Percentiles rank a stretch among this genome's conserved stretches.
Conservation (phyloP, 2,888 invertebrate species). For the Oscheius sp. region DNA sequence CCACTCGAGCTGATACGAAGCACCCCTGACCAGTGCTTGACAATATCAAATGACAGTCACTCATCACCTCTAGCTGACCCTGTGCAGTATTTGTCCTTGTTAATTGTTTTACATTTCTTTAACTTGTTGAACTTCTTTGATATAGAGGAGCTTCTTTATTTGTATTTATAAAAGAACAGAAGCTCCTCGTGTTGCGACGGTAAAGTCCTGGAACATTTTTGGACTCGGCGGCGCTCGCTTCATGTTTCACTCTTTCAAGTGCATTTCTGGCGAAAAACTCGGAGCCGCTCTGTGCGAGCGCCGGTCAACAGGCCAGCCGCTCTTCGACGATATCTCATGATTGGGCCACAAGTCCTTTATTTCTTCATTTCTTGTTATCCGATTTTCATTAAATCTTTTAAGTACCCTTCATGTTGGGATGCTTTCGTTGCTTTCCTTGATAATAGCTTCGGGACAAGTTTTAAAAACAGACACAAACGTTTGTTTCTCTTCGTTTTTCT, state of each 20-base stretch:
- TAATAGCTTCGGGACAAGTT: conserved; percentile 68
- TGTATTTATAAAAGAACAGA: too few species aligned
- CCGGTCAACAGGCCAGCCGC: conserved; percentile 23
- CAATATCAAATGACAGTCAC: conserved; percentile 30
- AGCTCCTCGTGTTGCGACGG: neutral
- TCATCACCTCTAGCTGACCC: too few species aligned
- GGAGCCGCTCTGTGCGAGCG: conserved; percentile 25
- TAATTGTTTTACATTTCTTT: neutral
- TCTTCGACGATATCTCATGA: conserved; percentile 26
- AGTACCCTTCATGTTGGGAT: conserved; percentile 38
- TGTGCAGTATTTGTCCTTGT: too few species aligned
- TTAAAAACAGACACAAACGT: conserved; percentile 62
- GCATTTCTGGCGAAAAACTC: conserved; percentile 31
- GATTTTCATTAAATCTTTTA: neutral
- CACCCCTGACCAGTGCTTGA: conserved; percentile 23
- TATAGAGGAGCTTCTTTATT: too few species aligned
- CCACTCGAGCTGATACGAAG: conserved; percentile 23
- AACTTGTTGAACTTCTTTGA: too few species aligned
- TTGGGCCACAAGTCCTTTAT: conserved; percentile 10
- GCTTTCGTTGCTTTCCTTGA: conserved; percentile 67
- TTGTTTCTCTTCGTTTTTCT: neutral
- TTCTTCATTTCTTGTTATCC: neutral
- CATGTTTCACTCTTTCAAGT: conserved; percentile 32
- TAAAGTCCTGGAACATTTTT: conserved; percentile 21
- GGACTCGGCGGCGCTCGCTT: conserved; percentile 15